phyloP scores from a whole-genome alignment of 2,888 invertebrate genomes.

The Lasioglossum figueresi region DNA sequence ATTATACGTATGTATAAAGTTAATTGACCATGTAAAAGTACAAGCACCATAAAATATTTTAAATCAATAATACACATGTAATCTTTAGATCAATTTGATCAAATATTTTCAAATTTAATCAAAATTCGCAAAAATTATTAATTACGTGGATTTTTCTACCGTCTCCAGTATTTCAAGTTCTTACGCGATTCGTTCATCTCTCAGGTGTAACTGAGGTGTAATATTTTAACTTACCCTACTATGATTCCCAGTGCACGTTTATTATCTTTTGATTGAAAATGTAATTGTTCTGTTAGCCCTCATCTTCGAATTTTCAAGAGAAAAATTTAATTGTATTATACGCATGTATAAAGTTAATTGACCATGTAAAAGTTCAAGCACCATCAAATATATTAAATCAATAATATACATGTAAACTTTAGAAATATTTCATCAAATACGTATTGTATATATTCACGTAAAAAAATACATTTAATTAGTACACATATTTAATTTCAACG shows the following conservation, averaged over 20 bases:
- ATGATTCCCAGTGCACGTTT: not conserved
- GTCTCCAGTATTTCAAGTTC: not conserved
- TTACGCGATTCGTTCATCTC: not conserved
- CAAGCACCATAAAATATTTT: too few species aligned
- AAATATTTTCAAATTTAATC: too few species aligned
- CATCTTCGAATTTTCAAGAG: not conserved
- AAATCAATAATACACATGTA: too few species aligned
- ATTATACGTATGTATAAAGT: too few species aligned
- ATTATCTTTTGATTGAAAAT: not conserved
- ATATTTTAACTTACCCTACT: not conserved
- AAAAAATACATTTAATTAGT: not conserved
- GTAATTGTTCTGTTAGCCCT: not conserved
- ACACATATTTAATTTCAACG: not conserved
- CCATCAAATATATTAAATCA: not conserved
- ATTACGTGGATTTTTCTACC: not conserved
- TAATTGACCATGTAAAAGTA: too few species aligned
- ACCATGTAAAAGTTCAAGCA: not conserved
- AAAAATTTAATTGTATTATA: not conserved
- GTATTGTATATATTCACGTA: not conserved
- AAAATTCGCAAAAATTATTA: constrained; percentile 2
- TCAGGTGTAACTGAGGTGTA: not conserved
- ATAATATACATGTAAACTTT: not conserved
- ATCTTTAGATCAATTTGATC: too few species aligned
- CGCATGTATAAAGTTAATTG: not conserved
- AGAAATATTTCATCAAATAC: not conserved